phyloP scores from a whole-genome alignment of 2,888 invertebrate species.

The Polietes domitor region DNA sequence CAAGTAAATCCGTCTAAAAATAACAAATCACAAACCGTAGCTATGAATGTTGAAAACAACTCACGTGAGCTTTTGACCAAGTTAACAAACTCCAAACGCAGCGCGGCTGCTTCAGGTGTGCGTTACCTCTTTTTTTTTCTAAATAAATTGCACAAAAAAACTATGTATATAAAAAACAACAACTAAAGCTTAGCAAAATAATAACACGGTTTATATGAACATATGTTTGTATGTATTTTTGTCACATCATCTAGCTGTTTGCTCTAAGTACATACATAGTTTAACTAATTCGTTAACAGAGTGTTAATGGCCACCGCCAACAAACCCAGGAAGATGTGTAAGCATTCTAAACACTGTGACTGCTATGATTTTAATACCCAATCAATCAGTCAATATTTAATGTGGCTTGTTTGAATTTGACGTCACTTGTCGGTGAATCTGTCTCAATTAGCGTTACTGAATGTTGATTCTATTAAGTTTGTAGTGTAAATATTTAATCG shows the following conservation, averaged over 20 bases:
- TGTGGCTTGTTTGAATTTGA: slow-evolving; percentile 1
- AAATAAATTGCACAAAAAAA: background rate
- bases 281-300: background rate
- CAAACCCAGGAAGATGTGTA: background rate
- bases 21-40: slow-evolving; percentile 1
- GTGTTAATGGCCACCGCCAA: background rate
- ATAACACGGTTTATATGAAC: too few species aligned
- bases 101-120: background rate
- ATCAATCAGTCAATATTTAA: slow-evolving; percentile 16
- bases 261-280: background rate
- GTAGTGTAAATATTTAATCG: background rate
- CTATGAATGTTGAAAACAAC: slow-evolving; percentile 29
- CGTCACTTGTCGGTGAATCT: slow-evolving; percentile 14
- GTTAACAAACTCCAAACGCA: slow-evolving; percentile 2
- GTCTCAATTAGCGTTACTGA: background rate
- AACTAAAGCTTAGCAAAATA: too few species aligned
- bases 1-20: slow-evolving; percentile 9
- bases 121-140: background rate
- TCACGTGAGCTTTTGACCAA: slow-evolving; percentile 63
- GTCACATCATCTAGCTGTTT: too few species aligned
- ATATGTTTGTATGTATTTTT: too few species aligned
- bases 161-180: too few species aligned
- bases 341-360: slow-evolving; percentile 20
- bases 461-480: background rate
- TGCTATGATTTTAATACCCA: slow-evolving; percentile 13